Percentiles rank a stretch among this genome's conserved stretches.
Evolutionary conservation across 2,797 vertebrate genomes (phyloP).

Genomic region (Pelochelys cantorii): DNA sequence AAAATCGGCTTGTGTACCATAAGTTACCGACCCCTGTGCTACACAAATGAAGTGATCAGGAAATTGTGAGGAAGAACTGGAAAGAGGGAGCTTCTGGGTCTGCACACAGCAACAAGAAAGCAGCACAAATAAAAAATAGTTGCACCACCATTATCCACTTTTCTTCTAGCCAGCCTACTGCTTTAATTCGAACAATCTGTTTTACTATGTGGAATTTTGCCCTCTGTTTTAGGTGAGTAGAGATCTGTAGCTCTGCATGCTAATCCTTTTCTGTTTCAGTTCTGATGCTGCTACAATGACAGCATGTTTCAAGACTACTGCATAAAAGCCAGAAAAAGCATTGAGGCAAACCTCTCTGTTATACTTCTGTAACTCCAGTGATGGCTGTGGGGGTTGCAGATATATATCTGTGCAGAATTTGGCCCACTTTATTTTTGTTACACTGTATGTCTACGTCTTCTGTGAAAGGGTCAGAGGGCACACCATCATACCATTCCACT

Average conservation of each 20-base stretch:
- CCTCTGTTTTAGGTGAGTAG: neutral
- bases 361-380: accelerated
- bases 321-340: neutral
- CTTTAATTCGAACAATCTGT: slow-evolving; percentile 31
- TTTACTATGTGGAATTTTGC: slow-evolving; percentile 4
- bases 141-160: neutral
- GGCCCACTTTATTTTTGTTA: slow-evolving; percentile 19
- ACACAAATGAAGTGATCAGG: neutral
- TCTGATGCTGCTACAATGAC: neutral
- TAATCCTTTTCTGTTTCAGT: neutral
- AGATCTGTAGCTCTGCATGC: accelerated
- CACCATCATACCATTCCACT: slow-evolving; percentile 53
- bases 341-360: neutral
- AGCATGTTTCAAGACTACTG: neutral
- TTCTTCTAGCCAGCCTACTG: neutral
- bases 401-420: slow-evolving; percentile 16
- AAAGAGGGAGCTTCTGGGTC: neutral
- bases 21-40: neutral
- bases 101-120: neutral
- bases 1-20: no score
- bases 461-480: neutral
- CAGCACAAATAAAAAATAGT: neutral
- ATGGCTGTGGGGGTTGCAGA: neutral
- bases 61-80: slow-evolving; percentile 13
- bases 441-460: neutral